A percentile compares a stretch with the other conserved stretches of the same genome.
These are phyloP conservation scores for Dermatophagoides farinae DNA, from an alignment of 1,140 invertebrate species.

Conservation along the genomic window DNA sequence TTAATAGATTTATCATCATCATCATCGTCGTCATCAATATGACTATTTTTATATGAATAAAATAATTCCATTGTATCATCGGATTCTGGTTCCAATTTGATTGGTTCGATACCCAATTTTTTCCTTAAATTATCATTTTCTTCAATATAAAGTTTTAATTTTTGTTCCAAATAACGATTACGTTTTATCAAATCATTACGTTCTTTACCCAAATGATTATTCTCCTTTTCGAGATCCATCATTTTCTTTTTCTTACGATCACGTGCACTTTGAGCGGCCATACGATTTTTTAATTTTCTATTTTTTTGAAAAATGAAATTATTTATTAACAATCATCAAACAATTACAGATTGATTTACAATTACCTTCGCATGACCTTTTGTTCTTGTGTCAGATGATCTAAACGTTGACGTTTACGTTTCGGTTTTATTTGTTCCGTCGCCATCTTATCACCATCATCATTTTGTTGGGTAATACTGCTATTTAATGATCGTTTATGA, in stretches of 20 bases:
- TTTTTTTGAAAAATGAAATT: background rate
- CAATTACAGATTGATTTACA: background rate
- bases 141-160: background rate
- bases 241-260: constrained; percentile 87
- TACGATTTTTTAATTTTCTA: constrained; percentile 87
- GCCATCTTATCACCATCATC: background rate
- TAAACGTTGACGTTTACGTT: constrained; percentile 15
- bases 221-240: constrained; percentile 50
- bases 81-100: background rate
- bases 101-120: background rate
- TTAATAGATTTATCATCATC: background rate
- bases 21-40: background rate
- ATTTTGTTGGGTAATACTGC: too few relatives aligned
- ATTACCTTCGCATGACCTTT: constrained; percentile 16
- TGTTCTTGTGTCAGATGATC: constrained; percentile 19
- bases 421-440: constrained; percentile 13
- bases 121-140: background rate
- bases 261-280: constrained; percentile 88
- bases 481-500: too few relatives aligned
- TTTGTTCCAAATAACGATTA: background rate
- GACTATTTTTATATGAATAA: background rate
- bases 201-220: constrained; percentile 5
- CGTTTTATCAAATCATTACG: background rate
- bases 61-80: background rate
- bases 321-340: background rate